These are phyloP conservation scores for Mohoua ochrocephala DNA, from an alignment of 2,113 vertebrate species.

Conservation along the genomic window DNA sequence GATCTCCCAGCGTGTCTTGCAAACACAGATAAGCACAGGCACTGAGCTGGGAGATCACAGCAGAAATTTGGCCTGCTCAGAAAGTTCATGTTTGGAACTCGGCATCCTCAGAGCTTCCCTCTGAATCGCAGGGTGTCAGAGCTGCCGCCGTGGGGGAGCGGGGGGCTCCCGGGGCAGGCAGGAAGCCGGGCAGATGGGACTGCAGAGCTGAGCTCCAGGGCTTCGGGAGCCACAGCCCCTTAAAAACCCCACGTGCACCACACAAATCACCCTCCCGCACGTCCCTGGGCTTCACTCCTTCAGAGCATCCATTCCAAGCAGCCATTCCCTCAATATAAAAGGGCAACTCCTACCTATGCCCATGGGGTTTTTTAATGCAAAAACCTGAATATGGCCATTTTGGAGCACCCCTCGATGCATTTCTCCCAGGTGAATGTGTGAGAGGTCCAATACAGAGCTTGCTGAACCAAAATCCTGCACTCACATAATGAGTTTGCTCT, in stretches of 20 bases:
- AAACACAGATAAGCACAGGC: conserved; percentile 50
- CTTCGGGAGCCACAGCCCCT: rapidly evolving
- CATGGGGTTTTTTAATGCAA: not conserved
- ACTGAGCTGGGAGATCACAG: not conserved
- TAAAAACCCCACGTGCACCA: rapidly evolving
- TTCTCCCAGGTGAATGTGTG: rapidly evolving
- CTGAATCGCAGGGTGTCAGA: not conserved
- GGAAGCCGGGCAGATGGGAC: not conserved
- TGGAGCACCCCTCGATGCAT: not conserved
- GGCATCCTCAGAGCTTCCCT: conserved; percentile 36
- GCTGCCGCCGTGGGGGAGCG: rapidly evolving
- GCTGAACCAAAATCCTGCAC: not conserved
- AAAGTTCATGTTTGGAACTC: conserved; percentile 52
- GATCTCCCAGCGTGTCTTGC: conserved; percentile 60
- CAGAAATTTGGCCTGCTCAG: conserved; percentile 28
- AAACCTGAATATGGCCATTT: not conserved
- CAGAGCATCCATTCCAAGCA: not conserved
- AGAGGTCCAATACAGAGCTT: not conserved
- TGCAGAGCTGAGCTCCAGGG: not conserved
- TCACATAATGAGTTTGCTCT: not conserved
- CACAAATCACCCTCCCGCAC: not conserved
- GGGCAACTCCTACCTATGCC: not conserved
- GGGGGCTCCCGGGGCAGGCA: not conserved
- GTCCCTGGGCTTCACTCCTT: not conserved
- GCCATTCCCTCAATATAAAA: not conserved